Percentiles rank a stretch among this genome's conserved stretches.
These are phyloP conservation scores for Ochotona princeps DNA, from an alignment of 2,113 vertebrate genomes.

Conservation along the genomic window DNA sequence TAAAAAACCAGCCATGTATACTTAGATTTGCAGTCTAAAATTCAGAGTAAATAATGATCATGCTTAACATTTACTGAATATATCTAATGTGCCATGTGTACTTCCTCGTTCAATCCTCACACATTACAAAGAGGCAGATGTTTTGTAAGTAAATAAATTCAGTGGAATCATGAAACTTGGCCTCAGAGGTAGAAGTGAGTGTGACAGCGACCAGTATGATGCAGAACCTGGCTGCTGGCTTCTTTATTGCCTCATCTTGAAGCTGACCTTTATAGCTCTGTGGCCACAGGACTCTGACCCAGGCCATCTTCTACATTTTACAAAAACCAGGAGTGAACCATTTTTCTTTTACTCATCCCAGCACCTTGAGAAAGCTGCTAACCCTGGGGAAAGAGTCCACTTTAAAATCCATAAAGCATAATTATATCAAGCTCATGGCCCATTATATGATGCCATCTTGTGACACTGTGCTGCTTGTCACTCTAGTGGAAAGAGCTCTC, in stretches of 20 bases:
- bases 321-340: background rate
- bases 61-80: background rate
- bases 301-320: background rate
- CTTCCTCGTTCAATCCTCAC: background rate
- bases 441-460: slow-evolving; percentile 51
- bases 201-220: background rate
- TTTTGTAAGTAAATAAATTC: background rate
- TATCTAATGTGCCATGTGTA: background rate
- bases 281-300: background rate
- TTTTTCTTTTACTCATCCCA: background rate
- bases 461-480: background rate
- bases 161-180: background rate
- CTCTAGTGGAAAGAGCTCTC: slow-evolving; percentile 2
- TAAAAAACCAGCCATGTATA: background rate
- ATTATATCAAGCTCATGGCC: slow-evolving; percentile 46
- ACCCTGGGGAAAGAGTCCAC: slow-evolving; percentile 17
- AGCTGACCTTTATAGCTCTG: background rate
- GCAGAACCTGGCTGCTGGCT: too few relatives aligned
- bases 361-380: slow-evolving; percentile 1
- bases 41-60: background rate
- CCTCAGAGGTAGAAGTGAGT: background rate
- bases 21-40: background rate
- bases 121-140: background rate
- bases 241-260: background rate
- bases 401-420: slow-evolving; percentile 60